Conservation (phyloP, 2,113 vertebrate genomes). For the Leiothrix lutea region DNA sequence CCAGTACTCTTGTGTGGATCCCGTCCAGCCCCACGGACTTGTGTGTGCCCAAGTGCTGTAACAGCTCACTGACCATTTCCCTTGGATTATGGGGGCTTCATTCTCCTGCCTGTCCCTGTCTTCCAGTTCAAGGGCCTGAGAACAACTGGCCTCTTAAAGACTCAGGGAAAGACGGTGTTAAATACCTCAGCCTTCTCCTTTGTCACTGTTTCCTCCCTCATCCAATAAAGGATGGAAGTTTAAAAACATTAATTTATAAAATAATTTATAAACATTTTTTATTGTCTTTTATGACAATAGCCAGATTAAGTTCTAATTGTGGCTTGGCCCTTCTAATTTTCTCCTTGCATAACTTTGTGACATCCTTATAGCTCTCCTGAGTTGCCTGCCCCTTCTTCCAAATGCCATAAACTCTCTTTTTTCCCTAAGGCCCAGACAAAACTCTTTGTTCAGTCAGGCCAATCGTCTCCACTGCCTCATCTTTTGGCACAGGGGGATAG, state of each 20-base stretch:
- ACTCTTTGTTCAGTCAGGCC: neutral
- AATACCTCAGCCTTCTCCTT: neutral
- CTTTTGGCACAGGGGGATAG: neutral
- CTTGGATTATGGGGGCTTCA: neutral
- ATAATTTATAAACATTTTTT: neutral
- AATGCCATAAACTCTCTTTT: neutral
- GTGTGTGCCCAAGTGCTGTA: neutral
- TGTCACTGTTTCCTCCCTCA: neutral
- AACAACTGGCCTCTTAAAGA: neutral
- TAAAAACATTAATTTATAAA: no score
- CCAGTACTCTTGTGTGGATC: neutral
- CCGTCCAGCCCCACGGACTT: neutral
- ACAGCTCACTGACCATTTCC: neutral
- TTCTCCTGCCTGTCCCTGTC: neutral
- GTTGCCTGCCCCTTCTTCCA: neutral
- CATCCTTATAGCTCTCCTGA: neutral
- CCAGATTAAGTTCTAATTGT: neutral
- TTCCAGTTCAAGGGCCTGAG: neutral
- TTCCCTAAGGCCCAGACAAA: neutral
- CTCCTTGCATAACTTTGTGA: neutral
- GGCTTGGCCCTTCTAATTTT: neutral
- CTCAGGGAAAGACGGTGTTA: neutral
- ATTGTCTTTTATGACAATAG: neutral
- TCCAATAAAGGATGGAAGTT: neutral
- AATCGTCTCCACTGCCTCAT: neutral